Evolutionary conservation across 2,888 invertebrate species (phyloP).

Genomic region (Drosophila histrio): DNA sequence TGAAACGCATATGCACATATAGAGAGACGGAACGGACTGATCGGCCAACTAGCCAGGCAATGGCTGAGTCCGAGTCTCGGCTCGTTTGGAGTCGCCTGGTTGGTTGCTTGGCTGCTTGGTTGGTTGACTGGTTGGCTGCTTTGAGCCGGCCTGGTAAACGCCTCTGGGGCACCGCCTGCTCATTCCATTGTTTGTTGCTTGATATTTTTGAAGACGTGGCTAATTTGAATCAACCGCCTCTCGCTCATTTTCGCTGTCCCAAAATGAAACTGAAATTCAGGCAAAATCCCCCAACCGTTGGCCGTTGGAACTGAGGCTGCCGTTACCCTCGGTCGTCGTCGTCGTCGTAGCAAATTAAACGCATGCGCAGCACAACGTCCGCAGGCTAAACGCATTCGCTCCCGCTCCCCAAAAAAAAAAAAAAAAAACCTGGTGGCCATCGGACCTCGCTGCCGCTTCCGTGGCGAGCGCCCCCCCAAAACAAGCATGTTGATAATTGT

Average conservation of each 20-base stretch:
- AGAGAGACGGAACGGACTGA: constrained; percentile 50
- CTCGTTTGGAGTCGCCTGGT: constrained; percentile 50
- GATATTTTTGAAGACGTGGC: constrained; percentile 77
- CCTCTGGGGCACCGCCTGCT: constrained; percentile 74
- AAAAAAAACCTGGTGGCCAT: constrained; percentile 53
- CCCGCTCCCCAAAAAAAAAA: constrained; percentile 19
- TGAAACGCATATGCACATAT: constrained; percentile 78
- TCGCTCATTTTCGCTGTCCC: constrained; percentile 80
- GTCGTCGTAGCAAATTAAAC: constrained; percentile 66
- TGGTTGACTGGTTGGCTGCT: constrained; percentile 5
- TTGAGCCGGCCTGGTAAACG: constrained; percentile 68
- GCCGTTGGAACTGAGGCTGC: constrained; percentile 4
- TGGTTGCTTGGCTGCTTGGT: constrained; percentile 33
- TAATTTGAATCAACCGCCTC: constrained; percentile 80
- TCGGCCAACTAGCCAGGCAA: constrained; percentile 24
- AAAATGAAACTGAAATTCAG: constrained; percentile 66
- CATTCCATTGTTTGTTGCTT: constrained; percentile 78
- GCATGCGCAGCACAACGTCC: constrained; percentile 66
- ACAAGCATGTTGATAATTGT: constrained; percentile 78
- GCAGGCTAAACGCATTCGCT: constrained; percentile 55
- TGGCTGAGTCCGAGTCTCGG: neutral
- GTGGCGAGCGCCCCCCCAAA: constrained; percentile 54
- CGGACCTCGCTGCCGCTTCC: constrained; percentile 59
- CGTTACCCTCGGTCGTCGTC: constrained; percentile 28
- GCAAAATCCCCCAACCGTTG: constrained; percentile 22